Evolutionary conservation across 2,797 vertebrate species (phyloP).

Genomic region (Neopelma chrysocephalum): DNA sequence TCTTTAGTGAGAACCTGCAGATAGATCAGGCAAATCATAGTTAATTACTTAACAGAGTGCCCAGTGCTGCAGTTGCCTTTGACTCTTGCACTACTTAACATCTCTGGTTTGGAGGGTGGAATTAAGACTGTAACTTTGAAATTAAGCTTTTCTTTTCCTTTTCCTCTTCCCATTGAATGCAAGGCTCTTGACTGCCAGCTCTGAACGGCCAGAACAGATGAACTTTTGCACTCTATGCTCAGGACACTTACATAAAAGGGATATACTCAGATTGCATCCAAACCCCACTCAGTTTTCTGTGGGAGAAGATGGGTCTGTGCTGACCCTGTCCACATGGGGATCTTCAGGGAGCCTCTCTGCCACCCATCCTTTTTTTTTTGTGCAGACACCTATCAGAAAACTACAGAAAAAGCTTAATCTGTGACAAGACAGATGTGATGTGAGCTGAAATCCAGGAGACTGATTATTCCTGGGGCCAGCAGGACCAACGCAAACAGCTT

Average conservation of each 20-base stretch:
- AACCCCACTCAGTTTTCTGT: background rate
- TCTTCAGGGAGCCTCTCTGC: background rate
- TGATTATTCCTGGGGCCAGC: background rate
- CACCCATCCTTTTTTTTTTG: background rate
- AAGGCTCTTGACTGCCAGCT: background rate
- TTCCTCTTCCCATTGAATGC: background rate
- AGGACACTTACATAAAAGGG: background rate
- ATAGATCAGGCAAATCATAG: background rate
- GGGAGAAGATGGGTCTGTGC: background rate
- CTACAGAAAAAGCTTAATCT: background rate
- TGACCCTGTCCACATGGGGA: background rate
- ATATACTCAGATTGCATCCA: background rate
- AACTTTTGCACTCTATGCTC: background rate
- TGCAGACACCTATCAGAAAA: background rate
- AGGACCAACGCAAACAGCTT: rapidly evolving
- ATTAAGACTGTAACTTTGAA: background rate
- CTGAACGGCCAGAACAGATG: background rate
- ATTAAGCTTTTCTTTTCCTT: background rate
- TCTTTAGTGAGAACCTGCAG: background rate
- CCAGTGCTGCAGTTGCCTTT: background rate
- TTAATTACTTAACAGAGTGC: background rate
- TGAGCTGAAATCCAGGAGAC: background rate
- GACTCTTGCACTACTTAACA: background rate
- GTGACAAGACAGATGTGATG: background rate
- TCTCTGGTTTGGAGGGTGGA: background rate